A percentile compares a stretch with the other conserved stretches of the same genome.
phyloP scores from a whole-genome alignment of 2,113 vertebrate species.

The human (Homo sapiens) region GRCh38 chr2:181929001-181929500 shows the following conservation, averaged over 20 bases:
- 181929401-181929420: not conserved
- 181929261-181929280: not conserved
- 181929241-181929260: not conserved
- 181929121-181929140: too few species aligned
- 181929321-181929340: not conserved
- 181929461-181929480: not conserved
- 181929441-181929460: not conserved
- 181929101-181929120: too few species aligned
- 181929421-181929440: not conserved
- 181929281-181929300: not conserved
- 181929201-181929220: not conserved
- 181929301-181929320: not conserved
- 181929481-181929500: not conserved
- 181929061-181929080: not conserved
- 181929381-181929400: not conserved
- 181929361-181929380: not conserved
- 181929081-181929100: not conserved
- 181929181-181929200: not conserved
- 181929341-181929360: not conserved
- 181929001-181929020: conserved; percentile 5
- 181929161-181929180: not conserved
- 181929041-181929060: not conserved
- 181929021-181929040: not conserved
- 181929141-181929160: too few species aligned
- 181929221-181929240: not conserved